phyloP scores from a whole-genome alignment of 2,797 vertebrate species.

The Squalus acanthias region DNA sequence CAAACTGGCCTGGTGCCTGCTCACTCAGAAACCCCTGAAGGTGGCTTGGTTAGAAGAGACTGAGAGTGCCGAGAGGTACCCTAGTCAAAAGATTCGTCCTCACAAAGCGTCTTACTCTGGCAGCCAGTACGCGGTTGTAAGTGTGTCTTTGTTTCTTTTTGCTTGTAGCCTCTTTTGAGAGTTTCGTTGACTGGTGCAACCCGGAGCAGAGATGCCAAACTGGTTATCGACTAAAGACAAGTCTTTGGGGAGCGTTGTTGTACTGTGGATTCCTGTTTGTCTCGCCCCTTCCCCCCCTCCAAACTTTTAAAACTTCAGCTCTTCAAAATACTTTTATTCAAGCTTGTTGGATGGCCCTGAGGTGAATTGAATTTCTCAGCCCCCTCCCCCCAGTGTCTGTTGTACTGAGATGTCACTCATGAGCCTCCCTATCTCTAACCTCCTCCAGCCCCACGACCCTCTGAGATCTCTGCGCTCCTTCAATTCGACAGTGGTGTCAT shows the following conservation, averaged over 20 bases:
- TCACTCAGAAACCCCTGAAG: not conserved
- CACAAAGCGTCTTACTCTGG: not conserved
- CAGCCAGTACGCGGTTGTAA: not conserved
- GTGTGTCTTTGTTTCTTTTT: not conserved
- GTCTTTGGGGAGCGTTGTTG: not conserved
- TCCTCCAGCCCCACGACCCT: too few relatives aligned
- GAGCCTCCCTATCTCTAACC: not conserved
- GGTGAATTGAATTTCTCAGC: not conserved
- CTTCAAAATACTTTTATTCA: not conserved
- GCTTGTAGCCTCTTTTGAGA: not conserved
- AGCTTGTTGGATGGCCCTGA: not conserved
- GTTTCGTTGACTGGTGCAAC: not conserved
- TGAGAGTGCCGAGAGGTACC: not conserved
- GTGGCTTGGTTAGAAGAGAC: constrained; percentile 12
- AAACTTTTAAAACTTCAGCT: not conserved
- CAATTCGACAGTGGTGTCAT: too few relatives aligned
- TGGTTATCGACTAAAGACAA: not conserved
- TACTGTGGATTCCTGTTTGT: not conserved
- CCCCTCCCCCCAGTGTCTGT: not conserved
- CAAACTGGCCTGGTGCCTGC: not conserved
- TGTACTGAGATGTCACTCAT: not conserved
- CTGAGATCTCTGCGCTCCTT: not conserved
- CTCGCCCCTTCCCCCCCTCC: not conserved
- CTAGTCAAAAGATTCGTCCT: not conserved
- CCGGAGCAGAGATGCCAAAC: not conserved